Evolutionary conservation across 2,113 vertebrate species (phyloP).

Genomic region (Phodopus roborovskii): DNA sequence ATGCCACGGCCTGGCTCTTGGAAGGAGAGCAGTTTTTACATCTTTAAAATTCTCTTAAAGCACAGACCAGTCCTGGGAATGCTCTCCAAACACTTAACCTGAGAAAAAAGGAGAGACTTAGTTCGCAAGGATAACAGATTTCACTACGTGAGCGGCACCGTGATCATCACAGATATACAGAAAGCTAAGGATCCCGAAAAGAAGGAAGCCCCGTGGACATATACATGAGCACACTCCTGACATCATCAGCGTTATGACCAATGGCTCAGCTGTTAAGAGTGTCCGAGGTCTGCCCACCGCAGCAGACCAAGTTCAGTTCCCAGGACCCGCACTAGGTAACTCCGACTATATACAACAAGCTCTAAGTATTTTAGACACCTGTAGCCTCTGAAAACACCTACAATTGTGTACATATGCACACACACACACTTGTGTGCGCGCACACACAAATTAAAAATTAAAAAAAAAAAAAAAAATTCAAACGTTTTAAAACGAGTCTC

Average conservation of each 20-base stretch:
- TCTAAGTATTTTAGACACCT: too few species aligned
- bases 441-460: background rate
- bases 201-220: background rate
- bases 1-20: background rate
- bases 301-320: background rate
- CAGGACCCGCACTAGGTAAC: background rate
- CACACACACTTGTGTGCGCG: background rate
- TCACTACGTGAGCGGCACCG: rapidly evolving
- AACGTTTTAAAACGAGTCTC: background rate
- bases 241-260: background rate
- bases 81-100: conserved; percentile 3
- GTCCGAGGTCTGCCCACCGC: background rate
- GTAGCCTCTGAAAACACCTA: background rate
- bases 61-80: conserved; percentile 33
- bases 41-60: conserved; percentile 35
- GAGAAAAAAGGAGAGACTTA: background rate
- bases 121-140: background rate
- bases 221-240: rapidly evolving
- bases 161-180: rapidly evolving
- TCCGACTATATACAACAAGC: too few species aligned
- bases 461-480: background rate
- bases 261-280: background rate
- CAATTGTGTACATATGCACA: background rate
- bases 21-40: background rate
- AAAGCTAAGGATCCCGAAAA: background rate